Conservation (phyloP, 2,113 vertebrate species). For the Percina caprodes region DNA sequence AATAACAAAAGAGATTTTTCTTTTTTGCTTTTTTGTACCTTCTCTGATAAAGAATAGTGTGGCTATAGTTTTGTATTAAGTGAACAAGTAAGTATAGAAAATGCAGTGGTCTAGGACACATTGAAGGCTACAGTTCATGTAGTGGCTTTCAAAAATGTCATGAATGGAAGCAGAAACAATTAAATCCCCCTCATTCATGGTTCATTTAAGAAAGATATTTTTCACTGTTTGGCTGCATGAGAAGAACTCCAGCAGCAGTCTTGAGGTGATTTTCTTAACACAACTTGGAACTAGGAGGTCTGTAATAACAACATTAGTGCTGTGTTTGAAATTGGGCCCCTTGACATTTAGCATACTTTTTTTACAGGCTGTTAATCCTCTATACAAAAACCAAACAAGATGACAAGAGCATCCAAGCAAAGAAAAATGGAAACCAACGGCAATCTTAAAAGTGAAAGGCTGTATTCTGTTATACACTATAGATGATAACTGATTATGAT, state of each 20-base stretch:
- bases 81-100: conserved; percentile 17
- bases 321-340: conserved; percentile 55
- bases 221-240: conserved; percentile 11
- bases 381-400: conserved; percentile 22
- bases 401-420: not conserved
- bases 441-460: not conserved
- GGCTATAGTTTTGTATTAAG: conserved; percentile 22
- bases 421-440: not conserved
- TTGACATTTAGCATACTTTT: conserved; percentile 57
- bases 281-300: conserved; percentile 14
- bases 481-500: not conserved
- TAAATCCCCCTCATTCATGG: conserved; percentile 3
- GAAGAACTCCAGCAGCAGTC: not conserved
- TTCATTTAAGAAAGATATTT: conserved; percentile 40
- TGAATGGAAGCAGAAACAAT: conserved; percentile 25
- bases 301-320: conserved; percentile 62
- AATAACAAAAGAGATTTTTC: conserved; percentile 49
- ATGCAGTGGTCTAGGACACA: not conserved
- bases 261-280: conserved; percentile 19
- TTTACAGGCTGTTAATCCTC: conserved; percentile 47
- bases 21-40: conserved; percentile 14
- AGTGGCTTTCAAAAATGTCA: conserved; percentile 36
- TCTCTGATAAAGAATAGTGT: conserved; percentile 24
- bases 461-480: conserved; percentile 15
- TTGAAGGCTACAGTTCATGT: not conserved